Percentiles rank a stretch among this genome's conserved stretches.
phyloP scores from a whole-genome alignment of 2,797 vertebrate genomes.

The Poecilia velifera region DNA sequence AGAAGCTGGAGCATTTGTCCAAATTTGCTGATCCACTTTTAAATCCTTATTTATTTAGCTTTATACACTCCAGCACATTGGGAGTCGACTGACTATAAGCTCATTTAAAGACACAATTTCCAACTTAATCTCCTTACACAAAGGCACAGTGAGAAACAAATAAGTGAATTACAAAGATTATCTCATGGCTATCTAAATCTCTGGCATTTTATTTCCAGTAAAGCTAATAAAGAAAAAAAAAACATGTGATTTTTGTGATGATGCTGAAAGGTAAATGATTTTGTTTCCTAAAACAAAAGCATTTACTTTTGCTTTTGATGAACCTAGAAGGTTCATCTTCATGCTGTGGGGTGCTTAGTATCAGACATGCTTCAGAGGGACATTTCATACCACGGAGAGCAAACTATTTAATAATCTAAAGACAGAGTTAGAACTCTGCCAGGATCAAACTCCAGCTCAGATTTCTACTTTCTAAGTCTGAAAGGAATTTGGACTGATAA shows the following conservation, averaged over 20 bases:
- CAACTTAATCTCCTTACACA: constrained; percentile 35
- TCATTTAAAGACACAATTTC: constrained; percentile 46
- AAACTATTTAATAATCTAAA: constrained; percentile 29
- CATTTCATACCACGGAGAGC: not conserved
- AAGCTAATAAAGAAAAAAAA: constrained; percentile 5
- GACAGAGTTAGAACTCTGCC: constrained; percentile 12
- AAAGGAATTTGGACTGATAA: constrained; percentile 33
- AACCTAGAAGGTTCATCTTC: not conserved
- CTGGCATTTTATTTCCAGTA: constrained; percentile 12
- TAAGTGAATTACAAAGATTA: constrained; percentile 31
- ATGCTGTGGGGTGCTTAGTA: not conserved
- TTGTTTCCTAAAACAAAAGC: not conserved
- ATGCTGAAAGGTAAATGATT: not conserved
- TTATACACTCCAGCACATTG: constrained; percentile 36
- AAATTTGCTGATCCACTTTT: constrained; percentile 56
- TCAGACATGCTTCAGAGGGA: not conserved
- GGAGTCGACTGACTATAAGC: constrained; percentile 36
- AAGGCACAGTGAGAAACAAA: constrained; percentile 33
- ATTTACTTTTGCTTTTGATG: no score
- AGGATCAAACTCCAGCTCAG: constrained; percentile 23
- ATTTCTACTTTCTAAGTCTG: constrained; percentile 20
- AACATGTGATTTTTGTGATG: not conserved
- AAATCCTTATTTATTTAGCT: constrained; percentile 60
- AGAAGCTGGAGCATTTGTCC: constrained; percentile 31
- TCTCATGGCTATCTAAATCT: constrained; percentile 25